Conservation (phyloP, 2,113 vertebrate species). For the Hippocampus zosterae region DNA sequence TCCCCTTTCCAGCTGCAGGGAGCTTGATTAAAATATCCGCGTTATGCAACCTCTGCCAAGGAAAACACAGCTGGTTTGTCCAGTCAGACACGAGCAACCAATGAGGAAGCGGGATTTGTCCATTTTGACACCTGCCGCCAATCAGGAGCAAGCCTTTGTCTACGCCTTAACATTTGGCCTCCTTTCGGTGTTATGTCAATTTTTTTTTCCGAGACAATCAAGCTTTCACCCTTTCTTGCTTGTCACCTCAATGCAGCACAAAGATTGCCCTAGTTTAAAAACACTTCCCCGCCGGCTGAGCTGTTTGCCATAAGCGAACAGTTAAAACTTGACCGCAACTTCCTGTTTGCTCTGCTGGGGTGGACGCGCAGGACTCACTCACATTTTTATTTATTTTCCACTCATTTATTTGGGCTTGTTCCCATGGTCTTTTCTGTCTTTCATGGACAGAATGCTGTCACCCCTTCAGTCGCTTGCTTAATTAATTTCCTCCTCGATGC, state of each 20-base stretch:
- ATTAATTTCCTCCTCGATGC: no score
- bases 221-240: background rate
- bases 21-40: constrained; percentile 33
- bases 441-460: no score
- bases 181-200: background rate
- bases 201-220: background rate
- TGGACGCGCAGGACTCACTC: no score
- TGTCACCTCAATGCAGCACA: background rate
- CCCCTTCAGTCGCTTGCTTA: no score
- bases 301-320: no score
- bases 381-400: no score
- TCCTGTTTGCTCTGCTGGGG: no score
- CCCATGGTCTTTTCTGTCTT: no score
- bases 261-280: background rate
- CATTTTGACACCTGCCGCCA: background rate
- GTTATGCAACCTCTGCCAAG: constrained; percentile 33
- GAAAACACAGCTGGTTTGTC: background rate
- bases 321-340: no score
- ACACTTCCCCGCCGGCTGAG: background rate
- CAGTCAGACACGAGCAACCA: background rate
- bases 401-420: no score
- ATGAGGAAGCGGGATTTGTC: background rate
- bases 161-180: background rate
- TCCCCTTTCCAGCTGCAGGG: constrained; percentile 36
- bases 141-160: background rate